phyloP scores from a whole-genome alignment of 2,888 invertebrate genomes.

The Netelia inedita region DNA sequence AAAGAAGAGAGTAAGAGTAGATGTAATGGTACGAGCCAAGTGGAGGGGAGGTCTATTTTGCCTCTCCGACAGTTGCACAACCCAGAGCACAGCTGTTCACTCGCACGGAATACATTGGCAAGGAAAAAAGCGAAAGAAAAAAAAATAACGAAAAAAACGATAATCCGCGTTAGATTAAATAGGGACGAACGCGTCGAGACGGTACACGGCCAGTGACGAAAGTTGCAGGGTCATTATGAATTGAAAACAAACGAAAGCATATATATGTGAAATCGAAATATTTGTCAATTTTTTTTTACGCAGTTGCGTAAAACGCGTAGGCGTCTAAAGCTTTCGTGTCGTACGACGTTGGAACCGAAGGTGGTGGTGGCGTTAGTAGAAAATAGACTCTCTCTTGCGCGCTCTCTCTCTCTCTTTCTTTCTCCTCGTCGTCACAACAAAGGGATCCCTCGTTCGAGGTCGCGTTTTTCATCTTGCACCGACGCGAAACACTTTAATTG shows the following conservation, averaged over 20 bases:
- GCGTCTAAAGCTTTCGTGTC: constrained; percentile 44
- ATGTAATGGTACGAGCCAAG: constrained; percentile 70
- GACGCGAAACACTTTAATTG: constrained; percentile 1
- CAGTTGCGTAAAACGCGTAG: constrained; percentile 70
- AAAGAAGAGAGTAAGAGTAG: constrained; percentile 53
- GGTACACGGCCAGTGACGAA: neutral
- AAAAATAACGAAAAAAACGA: constrained; percentile 38
- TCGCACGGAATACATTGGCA: constrained; percentile 62
- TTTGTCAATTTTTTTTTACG: constrained; percentile 58
- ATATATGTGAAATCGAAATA: neutral
- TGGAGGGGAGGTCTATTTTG: constrained; percentile 77
- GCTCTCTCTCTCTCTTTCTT: constrained; percentile 25
- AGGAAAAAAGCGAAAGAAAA: constrained; percentile 57
- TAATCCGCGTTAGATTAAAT: constrained; percentile 26
- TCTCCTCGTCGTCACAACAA: constrained; percentile 59
- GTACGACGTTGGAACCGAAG: constrained; percentile 35
- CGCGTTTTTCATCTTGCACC: neutral
- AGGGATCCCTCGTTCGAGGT: constrained; percentile 42
- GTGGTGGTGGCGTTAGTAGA: constrained; percentile 48
- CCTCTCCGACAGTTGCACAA: constrained; percentile 77
- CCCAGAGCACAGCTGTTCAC: constrained; percentile 77
- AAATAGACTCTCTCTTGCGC: constrained; percentile 67
- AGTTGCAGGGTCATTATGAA: constrained; percentile 40
- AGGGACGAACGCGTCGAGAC: constrained; percentile 1
- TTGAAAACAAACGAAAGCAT: neutral